phyloP scores from a whole-genome alignment of 2,113 vertebrate genomes.

The Catharus minimus region DNA sequence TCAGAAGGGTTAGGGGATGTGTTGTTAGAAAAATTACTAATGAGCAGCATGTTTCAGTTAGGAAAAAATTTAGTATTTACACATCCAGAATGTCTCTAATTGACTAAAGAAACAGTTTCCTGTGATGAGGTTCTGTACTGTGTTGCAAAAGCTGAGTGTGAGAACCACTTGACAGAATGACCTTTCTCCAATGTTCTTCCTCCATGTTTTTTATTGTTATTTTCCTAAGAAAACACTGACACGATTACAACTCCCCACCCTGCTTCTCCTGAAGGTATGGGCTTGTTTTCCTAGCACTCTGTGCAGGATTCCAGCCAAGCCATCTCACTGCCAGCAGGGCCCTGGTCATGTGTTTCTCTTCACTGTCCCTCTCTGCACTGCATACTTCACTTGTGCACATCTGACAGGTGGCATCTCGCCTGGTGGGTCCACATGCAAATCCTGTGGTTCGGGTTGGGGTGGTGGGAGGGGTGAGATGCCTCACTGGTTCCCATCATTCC shows the following conservation, averaged over 20 bases:
- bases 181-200: neutral
- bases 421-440: neutral
- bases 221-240: neutral
- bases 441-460: neutral
- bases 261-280: neutral
- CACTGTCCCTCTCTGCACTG: fast-evolving
- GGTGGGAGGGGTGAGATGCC: neutral
- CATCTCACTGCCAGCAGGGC: fast-evolving
- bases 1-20: neutral
- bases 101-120: neutral
- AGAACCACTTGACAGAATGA: slow-evolving; percentile 11
- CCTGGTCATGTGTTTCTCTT: neutral
- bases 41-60: neutral
- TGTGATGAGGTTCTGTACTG: neutral
- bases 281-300: neutral
- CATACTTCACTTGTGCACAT: neutral
- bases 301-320: neutral
- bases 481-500: neutral
- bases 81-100: neutral
- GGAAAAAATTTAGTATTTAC: neutral
- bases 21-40: neutral
- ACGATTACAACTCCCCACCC: neutral
- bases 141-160: neutral
- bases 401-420: neutral
- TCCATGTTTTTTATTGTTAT: neutral